Percentiles rank a stretch among this genome's conserved stretches.
These are phyloP conservation scores for Arctocebus calabarensis DNA, from an alignment of 2,797 vertebrate species.

Conservation along the genomic window DNA sequence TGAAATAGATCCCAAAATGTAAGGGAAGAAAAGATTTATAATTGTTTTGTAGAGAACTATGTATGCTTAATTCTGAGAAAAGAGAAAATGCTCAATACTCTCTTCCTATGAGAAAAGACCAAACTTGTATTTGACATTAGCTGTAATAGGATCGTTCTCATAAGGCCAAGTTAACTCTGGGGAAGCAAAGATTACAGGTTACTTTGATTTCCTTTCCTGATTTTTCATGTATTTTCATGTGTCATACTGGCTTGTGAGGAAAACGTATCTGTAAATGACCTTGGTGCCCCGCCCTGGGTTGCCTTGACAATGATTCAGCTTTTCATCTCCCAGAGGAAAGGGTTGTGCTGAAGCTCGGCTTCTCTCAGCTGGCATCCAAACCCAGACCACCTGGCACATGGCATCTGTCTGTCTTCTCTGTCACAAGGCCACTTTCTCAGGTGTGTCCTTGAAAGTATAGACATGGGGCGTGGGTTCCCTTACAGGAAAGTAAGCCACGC, in stretches of 20 bases:
- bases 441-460: background rate
- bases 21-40: background rate
- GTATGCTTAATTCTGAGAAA: background rate
- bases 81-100: background rate
- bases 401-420: background rate
- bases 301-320: background rate
- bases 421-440: background rate
- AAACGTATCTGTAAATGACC: background rate
- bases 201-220: background rate
- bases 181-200: background rate
- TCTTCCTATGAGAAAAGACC: background rate
- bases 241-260: background rate
- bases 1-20: background rate
- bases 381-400: background rate
- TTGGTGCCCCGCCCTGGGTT: background rate
- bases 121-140: background rate
- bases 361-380: background rate
- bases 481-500: background rate
- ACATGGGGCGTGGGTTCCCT: background rate
- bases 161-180: background rate
- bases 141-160: background rate
- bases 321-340: background rate
- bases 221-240: background rate
- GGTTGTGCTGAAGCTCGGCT: background rate
- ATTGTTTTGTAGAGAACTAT: slow-evolving; percentile 18